Conservation (phyloP, 2,888 invertebrate species). For the Nomada goodeniana region DNA sequence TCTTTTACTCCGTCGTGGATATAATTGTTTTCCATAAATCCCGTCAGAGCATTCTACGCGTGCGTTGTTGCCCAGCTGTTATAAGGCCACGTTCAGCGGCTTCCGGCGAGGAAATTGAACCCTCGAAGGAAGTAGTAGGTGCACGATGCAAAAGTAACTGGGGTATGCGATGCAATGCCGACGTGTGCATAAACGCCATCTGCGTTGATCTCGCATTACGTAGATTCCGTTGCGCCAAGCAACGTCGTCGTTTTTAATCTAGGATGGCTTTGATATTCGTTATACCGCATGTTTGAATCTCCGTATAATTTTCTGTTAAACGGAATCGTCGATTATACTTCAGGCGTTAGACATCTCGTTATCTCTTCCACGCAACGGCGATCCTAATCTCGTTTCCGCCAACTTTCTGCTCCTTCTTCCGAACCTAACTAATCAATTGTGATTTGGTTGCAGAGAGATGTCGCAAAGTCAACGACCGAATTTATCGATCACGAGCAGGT, state of each 20-base stretch:
- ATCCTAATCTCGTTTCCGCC: not conserved
- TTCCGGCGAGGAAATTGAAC: slow-evolving; percentile 47
- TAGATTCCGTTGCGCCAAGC: slow-evolving; percentile 66
- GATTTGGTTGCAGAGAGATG: slow-evolving; percentile 77
- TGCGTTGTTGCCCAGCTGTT: not conserved
- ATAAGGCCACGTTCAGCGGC: slow-evolving; percentile 18
- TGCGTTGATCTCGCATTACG: slow-evolving; percentile 65
- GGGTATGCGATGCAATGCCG: slow-evolving; percentile 63
- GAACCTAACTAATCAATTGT: not conserved
- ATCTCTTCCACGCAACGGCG: not conserved
- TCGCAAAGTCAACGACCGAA: slow-evolving; percentile 78
- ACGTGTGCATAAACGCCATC: slow-evolving; percentile 61
- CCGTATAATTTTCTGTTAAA: too few species aligned
- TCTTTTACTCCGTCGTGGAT: not conserved
- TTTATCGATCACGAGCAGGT: slow-evolving; percentile 78
- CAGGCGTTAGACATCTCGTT: slow-evolving; percentile 3
- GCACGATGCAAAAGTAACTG: slow-evolving; percentile 24
- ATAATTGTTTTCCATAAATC: not conserved
- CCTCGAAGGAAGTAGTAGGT: slow-evolving; percentile 13
- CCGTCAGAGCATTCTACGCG: not conserved
- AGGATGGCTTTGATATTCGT: slow-evolving; percentile 28
- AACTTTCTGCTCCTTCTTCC: not conserved
- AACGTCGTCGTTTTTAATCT: slow-evolving; percentile 50
- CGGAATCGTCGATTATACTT: not conserved
- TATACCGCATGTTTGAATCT: not conserved